Base-by-base conservation (phyloP, 1,140 invertebrate genomes). In the Zaprionus taronus region DNA sequence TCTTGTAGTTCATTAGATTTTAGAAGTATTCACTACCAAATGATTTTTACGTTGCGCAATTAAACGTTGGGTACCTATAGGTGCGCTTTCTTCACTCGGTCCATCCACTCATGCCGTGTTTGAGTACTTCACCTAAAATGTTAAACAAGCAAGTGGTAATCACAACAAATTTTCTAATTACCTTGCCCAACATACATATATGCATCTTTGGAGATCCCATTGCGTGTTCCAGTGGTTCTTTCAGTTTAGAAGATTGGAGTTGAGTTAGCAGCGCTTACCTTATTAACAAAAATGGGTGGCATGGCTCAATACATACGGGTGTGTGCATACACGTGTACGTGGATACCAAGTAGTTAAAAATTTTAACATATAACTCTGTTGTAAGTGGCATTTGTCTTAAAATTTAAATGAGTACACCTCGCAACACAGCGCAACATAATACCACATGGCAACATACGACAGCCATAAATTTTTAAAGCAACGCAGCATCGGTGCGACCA, bases 81-180 rank as follows among this genome's bases (percentile, higher is more conserved):
- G n/a, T 44, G n/a, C n/a, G 6, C n/a, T 44, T 17, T 17, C 41
- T 9, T 17, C 9, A 17, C 41, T 17, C 6, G n/a, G 9, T 17
- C 17, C 1, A 56, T 62, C 26, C 60, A n/a, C 47, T 17, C 15
- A 41, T 62, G 41, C 24, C 51, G 34, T 56, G 47, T 55, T 38
- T 56, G 24, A 49, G 51, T 17, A 24, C 64, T 61, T 41, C 66
- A 47, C 61, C 61, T 60, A 73, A 67, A 74, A 78, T 68, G 73
- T 65, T 73, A 63, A 73, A 73, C 73, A 77, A 74, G 69, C 65
- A 73, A 77, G 71, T 64, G 78, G 82, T 91, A 79, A 85, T 91
- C 80, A 79, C 84, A 91, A 89, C 86, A 83, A 90, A 91, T 91
- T 85, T 89, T 90, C 71, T 91, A 91, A 91, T 91, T 91, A 91